Conservation (phyloP, 2,888 invertebrate species). For the Heterodera filipjevi region DNA sequence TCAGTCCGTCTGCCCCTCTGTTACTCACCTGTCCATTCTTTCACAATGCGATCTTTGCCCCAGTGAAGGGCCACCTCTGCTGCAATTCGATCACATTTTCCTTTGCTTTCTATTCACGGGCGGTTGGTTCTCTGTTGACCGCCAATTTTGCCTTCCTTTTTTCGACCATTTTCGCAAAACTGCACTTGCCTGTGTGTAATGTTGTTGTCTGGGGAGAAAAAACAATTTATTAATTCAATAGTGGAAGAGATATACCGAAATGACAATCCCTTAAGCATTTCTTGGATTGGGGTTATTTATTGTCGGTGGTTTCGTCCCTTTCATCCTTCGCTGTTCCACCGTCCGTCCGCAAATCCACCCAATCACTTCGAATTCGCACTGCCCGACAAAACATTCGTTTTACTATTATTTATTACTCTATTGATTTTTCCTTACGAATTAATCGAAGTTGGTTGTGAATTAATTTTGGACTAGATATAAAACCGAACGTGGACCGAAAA, state of each 20-base stretch:
- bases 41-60: background rate
- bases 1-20: background rate
- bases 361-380: background rate
- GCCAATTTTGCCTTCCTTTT: background rate
- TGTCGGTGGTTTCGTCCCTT: background rate
- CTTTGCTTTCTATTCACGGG: background rate
- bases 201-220: conserved; percentile 2
- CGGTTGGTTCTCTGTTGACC: background rate
- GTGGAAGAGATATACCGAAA: background rate
- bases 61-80: background rate
- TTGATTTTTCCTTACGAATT: background rate
- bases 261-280: conserved; percentile 2
- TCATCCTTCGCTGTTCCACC: conserved; percentile 8
- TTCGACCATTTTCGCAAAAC: background rate
- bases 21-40: background rate
- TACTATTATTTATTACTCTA: background rate
- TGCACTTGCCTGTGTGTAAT: background rate
- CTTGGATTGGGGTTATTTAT: background rate
- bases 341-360: background rate
- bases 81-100: conserved; percentile 12
- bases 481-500: too few species aligned
- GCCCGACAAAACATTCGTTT: background rate
- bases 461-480: too few species aligned
- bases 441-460: background rate
- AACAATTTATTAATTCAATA: background rate